phyloP scores from a whole-genome alignment of 1,140 invertebrate species.

The Varroa destructor region DNA sequence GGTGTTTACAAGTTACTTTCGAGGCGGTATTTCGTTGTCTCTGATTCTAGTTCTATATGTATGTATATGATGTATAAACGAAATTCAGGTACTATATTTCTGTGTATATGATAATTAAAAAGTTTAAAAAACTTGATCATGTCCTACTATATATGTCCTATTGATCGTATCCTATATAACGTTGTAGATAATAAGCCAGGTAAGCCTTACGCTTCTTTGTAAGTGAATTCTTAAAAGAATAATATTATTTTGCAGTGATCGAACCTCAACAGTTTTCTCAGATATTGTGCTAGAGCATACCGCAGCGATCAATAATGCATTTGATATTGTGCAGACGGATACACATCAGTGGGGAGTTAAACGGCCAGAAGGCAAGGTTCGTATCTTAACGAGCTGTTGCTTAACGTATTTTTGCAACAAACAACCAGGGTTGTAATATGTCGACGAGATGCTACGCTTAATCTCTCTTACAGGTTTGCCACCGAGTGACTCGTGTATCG shows the following conservation, averaged over 20 bases:
- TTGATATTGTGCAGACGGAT: conserved; percentile 13
- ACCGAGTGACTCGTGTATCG: conserved; percentile 4
- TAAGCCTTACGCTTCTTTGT: no score
- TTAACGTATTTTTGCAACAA: not conserved
- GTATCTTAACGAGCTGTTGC: not conserved
- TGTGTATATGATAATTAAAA: no score
- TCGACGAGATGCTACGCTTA: not conserved
- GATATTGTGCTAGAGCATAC: conserved; percentile 20
- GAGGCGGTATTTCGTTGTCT: no score
- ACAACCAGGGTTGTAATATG: not conserved
- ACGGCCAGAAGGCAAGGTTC: conserved; percentile 1
- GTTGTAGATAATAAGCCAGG: no score
- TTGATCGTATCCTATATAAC: no score
- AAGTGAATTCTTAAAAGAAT: no score
- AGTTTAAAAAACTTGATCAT: no score
- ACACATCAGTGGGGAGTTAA: conserved; percentile 18
- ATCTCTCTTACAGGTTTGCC: conserved; percentile 12
- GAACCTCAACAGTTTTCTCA: conserved; percentile 7
- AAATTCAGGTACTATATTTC: no score
- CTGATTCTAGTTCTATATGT: no score
- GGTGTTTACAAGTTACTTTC: no score
- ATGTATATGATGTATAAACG: no score
- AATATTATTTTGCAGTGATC: not conserved
- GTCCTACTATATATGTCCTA: no score
- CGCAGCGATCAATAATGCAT: not conserved